Conservation (phyloP, 2,888 invertebrate species). For the Parelbella ahira region DNA sequence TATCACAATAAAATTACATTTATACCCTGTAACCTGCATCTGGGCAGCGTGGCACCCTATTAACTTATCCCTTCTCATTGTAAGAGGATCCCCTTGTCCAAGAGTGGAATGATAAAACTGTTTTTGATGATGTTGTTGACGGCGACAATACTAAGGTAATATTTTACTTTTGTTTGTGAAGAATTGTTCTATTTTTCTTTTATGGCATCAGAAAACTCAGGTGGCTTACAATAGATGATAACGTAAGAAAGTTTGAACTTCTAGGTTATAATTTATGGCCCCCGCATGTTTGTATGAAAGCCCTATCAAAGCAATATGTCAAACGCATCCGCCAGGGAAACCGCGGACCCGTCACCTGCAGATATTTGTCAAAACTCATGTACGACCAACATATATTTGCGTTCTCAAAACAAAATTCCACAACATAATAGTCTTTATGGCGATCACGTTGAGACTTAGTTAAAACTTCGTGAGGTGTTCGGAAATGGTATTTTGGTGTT, state of each 20-base stretch:
- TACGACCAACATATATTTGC: conserved; percentile 43
- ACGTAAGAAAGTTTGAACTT: conserved; percentile 6
- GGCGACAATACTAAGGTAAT: too few species aligned
- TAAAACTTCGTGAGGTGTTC: conserved; percentile 1
- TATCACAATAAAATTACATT: too few species aligned
- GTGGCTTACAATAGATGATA: conserved; percentile 1
- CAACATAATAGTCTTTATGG: conserved; percentile 39
- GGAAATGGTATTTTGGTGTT: conserved; percentile 31
- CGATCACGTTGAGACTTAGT: conserved; percentile 3
- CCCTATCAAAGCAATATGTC: conserved; percentile 74
- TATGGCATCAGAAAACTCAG: too few species aligned
- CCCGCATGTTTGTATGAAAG: conserved; percentile 52
- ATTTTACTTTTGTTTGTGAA: too few species aligned
- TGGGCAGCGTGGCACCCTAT: too few species aligned
- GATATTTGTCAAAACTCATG: conserved; percentile 75
- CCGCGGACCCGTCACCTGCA: conserved; percentile 72
- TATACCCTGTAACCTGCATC: too few species aligned
- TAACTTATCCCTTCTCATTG: too few species aligned
- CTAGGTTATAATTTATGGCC: conserved; percentile 55
- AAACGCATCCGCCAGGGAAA: conserved; percentile 68
- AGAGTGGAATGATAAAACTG: too few species aligned
- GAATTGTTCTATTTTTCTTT: too few species aligned
- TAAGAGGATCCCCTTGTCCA: too few species aligned
- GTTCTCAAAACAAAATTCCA: conserved; percentile 25
- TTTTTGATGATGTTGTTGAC: too few species aligned